Evolutionary conservation across 2,888 invertebrate genomes (phyloP).

Genomic region (Eupsilia transversa): DNA sequence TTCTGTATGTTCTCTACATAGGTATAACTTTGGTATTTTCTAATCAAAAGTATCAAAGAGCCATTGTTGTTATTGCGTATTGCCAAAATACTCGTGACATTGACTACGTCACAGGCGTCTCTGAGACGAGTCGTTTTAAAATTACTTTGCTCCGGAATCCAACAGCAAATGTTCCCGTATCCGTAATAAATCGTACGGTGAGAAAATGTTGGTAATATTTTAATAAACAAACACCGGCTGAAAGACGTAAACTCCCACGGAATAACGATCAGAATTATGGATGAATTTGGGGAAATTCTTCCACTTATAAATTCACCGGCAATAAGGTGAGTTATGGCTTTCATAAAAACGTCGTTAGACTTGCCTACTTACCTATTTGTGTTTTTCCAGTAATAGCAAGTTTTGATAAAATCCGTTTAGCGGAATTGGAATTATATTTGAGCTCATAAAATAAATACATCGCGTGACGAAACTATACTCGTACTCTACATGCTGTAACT

Average conservation of each 20-base stretch:
- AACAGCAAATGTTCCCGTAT: slow-evolving; percentile 66
- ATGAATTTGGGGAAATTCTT: slow-evolving; percentile 19
- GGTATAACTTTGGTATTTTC: slow-evolving; percentile 39
- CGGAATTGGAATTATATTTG: slow-evolving; percentile 21
- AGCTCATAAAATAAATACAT: slow-evolving; percentile 42
- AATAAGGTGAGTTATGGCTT: neutral
- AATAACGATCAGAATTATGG: slow-evolving; percentile 18
- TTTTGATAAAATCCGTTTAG: neutral
- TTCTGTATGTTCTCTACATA: slow-evolving; percentile 34
- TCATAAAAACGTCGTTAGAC: neutral
- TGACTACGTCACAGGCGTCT: slow-evolving; percentile 78
- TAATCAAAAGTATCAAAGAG: slow-evolving; percentile 41
- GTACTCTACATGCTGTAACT: slow-evolving; percentile 69
- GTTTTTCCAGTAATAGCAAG: neutral
- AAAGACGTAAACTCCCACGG: slow-evolving; percentile 34
- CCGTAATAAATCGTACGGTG: slow-evolving; percentile 58
- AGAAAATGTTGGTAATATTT: slow-evolving; percentile 42
- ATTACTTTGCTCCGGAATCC: slow-evolving; percentile 74
- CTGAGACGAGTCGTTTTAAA: slow-evolving; percentile 76
- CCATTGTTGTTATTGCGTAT: slow-evolving; percentile 60
- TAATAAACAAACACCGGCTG: slow-evolving; percentile 43
- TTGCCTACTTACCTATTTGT: neutral
- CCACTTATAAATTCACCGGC: neutral
- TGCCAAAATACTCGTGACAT: slow-evolving; percentile 74
- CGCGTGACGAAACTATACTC: slow-evolving; percentile 73